Base-by-base conservation (phyloP, 2,888 invertebrate species). In the Drosophila stalkeri region DNA sequence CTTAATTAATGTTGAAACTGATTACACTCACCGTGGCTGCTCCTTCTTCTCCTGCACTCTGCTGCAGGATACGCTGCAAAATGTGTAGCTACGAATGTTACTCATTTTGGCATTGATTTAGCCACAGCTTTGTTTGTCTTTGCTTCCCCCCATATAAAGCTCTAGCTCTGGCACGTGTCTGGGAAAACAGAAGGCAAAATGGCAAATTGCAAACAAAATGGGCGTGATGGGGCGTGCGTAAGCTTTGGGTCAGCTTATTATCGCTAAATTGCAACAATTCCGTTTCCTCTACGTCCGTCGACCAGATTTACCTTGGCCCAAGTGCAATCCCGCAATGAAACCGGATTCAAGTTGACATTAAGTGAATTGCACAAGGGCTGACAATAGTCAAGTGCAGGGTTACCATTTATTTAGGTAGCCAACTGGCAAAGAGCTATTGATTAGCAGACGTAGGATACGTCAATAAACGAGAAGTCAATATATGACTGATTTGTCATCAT, bases 1-100 rank as follows among this genome's bases (percentile, higher is more conserved):
- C 68, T 76, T 86, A 90, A 90, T 90, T 90, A 90, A 90, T 87
- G 91, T 66, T 64, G 44, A 51, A 57, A 51, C 72, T 86, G 75
- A 80, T 82, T 82, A 86, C 80, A 70, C 33, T 60, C 43, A 55
- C 64, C 39, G 55, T n/a, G n/a, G 41, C 56, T 37, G 23, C 61
- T n/a, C 23, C 39, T 39, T 7, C 39, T 16, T 3, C 51, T 35
- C 4, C 2, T 20, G 33, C 39, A 54, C 60, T 62, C 43, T 69
- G 61, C 68, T 67, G 61, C 70, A 46, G 14, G 20, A 46, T 46
- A 23, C 60, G 37, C 49, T 57, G 61, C 47, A 23, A 64, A 56
- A 62, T 60, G 52, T 69, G 64, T 66, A 69, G 63, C 70, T 82
- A 64, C 68, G 80, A 85, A 81, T 78, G 75, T 57, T 64, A 72